phyloP scores from a whole-genome alignment of 2,113 vertebrate genomes.

The Phoenicopterus ruber region DNA sequence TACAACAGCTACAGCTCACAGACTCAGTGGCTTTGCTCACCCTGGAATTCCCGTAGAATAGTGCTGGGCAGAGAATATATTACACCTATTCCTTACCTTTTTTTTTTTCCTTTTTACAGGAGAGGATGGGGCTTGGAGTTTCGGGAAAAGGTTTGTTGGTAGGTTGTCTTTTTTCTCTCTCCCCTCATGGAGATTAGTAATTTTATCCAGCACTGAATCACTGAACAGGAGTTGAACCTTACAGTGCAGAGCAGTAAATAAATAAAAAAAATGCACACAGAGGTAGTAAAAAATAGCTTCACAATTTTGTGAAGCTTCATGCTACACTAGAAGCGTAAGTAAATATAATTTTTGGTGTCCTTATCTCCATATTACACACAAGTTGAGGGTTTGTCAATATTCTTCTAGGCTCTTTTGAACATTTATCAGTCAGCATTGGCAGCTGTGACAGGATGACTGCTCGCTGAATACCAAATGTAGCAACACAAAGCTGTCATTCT shows the following conservation, averaged over 20 bases:
- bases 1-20: not conserved
- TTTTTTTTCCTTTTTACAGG: not conserved
- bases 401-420: slow-evolving; percentile 69
- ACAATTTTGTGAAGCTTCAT: slow-evolving; percentile 31
- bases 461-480: slow-evolving; percentile 63
- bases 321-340: slow-evolving; percentile 24
- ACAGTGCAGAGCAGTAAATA: not conserved
- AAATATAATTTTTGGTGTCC: slow-evolving; percentile 74
- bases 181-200: not conserved
- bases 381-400: slow-evolving; percentile 75
- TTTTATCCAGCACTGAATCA: not conserved
- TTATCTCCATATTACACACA: slow-evolving; percentile 72
- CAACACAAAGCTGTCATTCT: slow-evolving; percentile 65
- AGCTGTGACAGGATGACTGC: slow-evolving; percentile 65
- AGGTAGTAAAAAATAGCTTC: slow-evolving; percentile 28
- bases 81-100: not conserved
- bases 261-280: not conserved
- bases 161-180: not conserved
- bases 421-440: slow-evolving; percentile 70
- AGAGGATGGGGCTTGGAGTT: not conserved
- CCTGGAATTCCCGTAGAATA: not conserved
- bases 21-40: not conserved
- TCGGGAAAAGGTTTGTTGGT: not conserved
- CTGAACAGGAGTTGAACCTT: not conserved
- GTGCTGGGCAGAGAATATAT: not conserved